These are phyloP conservation scores for Caenorhabditis imperialis DNA, from an alignment of 2,888 invertebrate species.

Conservation along the genomic window DNA sequence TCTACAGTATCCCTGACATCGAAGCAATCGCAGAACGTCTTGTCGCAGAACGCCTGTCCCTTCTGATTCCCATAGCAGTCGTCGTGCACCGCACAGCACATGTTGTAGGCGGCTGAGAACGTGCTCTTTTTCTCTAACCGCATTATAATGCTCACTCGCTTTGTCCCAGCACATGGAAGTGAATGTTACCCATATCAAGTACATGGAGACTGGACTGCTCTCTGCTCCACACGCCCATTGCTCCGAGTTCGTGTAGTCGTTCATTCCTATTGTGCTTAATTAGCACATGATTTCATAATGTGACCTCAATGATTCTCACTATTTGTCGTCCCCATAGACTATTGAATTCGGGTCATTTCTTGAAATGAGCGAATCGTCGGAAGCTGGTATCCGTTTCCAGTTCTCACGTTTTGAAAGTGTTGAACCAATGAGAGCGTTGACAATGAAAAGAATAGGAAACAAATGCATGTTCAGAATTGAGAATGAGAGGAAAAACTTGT, in stretches of 20 bases:
- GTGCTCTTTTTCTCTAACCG: too few relatives aligned
- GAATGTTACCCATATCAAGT: too few relatives aligned
- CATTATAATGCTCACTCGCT: neutral
- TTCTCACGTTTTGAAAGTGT: neutral
- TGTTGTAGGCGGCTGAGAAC: constrained; percentile 9
- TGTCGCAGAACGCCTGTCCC: constrained; percentile 4
- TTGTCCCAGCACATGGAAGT: neutral
- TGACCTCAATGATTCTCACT: too few relatives aligned
- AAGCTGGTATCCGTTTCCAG: too few relatives aligned
- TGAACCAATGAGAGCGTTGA: neutral
- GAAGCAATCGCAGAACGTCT: constrained; percentile 6
- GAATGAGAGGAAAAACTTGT: too few relatives aligned
- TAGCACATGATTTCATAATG: too few relatives aligned
- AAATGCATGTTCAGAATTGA: neutral
- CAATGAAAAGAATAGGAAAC: neutral
- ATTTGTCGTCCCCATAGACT: too few relatives aligned
- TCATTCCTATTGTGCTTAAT: neutral
- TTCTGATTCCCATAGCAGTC: constrained; percentile 15
- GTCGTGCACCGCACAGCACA: constrained; percentile 30
- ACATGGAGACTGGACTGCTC: too few relatives aligned
- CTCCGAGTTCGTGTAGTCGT: neutral
- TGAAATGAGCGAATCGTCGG: too few relatives aligned
- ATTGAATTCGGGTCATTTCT: too few relatives aligned
- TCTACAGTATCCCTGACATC: neutral
- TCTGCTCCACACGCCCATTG: constrained; percentile 15